These are phyloP conservation scores for Lepus timidus DNA, from an alignment of 2,113 vertebrate genomes.

Conservation along the genomic window DNA sequence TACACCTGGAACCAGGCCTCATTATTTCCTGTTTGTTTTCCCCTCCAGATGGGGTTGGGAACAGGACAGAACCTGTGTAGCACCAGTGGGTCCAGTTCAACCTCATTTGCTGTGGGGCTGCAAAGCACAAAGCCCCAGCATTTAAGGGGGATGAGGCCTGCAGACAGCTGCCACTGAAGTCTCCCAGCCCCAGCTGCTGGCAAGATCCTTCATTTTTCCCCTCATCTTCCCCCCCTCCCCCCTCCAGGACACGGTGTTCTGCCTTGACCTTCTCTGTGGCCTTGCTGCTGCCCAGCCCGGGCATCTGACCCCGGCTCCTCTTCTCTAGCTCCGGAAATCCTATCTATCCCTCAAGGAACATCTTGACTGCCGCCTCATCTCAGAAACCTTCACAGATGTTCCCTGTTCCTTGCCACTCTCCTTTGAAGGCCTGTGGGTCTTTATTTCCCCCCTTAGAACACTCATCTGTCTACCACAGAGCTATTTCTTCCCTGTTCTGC, in stretches of 20 bases:
- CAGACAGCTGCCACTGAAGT: not conserved
- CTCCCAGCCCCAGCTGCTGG: no score
- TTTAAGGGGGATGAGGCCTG: not conserved
- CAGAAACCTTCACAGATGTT: slow-evolving; percentile 28
- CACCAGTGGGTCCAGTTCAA: not conserved
- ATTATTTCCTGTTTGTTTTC: not conserved
- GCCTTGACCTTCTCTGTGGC: slow-evolving; percentile 36
- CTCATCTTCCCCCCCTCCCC: not conserved
- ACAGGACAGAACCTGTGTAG: not conserved
- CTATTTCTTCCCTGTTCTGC: not conserved
- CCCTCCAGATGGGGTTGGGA: slow-evolving; percentile 12
- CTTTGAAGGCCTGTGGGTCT: not conserved
- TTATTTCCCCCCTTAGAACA: not conserved
- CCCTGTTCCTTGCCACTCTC: not conserved
- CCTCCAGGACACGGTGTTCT: slow-evolving; percentile 8
- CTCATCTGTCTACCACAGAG: not conserved
- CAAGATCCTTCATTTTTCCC: not conserved
- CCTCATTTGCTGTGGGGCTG: not conserved
- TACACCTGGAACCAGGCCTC: not conserved
- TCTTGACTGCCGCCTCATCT: not conserved
- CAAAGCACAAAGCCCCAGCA: not conserved
- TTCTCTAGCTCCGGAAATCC: slow-evolving; percentile 39
- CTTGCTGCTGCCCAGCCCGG: slow-evolving; percentile 40
- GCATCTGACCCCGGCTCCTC: not conserved
- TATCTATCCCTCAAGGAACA: slow-evolving; percentile 43